Percentiles rank a stretch among this genome's conserved stretches.
These are phyloP conservation scores for Pyrrhosoma nymphula DNA, from an alignment of 2,888 invertebrate species.

Conservation along the genomic window DNA sequence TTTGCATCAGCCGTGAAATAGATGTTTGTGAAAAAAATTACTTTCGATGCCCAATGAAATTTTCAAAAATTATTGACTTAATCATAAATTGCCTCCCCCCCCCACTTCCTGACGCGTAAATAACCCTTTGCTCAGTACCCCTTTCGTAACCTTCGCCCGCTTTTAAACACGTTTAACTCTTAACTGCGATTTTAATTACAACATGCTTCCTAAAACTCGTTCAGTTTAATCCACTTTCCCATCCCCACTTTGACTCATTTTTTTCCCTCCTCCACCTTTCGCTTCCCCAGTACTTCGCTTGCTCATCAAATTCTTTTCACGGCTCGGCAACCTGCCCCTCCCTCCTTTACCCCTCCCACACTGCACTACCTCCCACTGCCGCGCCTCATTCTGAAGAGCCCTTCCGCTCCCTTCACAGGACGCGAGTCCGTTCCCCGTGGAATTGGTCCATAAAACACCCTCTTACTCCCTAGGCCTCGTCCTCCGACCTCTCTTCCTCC, in stretches of 20 bases:
- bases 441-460: slow-evolving; percentile 33
- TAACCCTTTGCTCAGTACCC: not conserved
- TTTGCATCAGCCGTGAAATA: no score
- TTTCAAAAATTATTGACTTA: no score
- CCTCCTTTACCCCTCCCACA: not conserved
- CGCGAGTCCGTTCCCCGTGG: slow-evolving; percentile 26
- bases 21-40: no score
- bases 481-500: not conserved
- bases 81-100: not conserved
- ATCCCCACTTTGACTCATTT: not conserved
- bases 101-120: not conserved
- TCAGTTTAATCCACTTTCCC: not conserved
- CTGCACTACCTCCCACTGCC: not conserved
- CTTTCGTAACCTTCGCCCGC: not conserved
- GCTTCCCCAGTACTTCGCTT: not conserved
- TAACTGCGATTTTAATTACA: not conserved
- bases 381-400: not conserved
- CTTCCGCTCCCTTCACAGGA: not conserved
- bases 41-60: no score
- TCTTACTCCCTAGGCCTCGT: not conserved
- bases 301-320: slow-evolving; percentile 35
- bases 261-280: not conserved
- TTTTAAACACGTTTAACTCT: not conserved
- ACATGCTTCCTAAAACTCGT: not conserved
- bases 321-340: not conserved